phyloP scores from a whole-genome alignment of 2,113 vertebrate species.

The Pluvianellus socialis region DNA sequence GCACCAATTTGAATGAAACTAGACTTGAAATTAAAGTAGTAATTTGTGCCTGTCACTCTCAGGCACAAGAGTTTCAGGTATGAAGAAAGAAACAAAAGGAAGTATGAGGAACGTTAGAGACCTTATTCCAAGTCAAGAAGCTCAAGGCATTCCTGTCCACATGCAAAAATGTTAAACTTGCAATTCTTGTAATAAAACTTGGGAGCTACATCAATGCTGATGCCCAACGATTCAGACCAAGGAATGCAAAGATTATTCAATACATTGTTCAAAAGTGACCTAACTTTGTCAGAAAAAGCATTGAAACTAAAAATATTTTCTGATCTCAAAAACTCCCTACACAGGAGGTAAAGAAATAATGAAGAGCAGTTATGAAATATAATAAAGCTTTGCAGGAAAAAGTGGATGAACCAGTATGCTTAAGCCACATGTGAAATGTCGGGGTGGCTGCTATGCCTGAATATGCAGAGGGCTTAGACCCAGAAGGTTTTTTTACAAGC shows the following conservation, averaged over 20 bases:
- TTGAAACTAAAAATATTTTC: neutral
- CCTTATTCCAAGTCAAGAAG: neutral
- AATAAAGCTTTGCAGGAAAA: neutral
- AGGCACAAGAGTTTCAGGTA: no score
- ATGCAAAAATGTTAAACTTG: neutral
- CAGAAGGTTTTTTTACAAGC: slow-evolving; percentile 33
- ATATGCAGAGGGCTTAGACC: neutral
- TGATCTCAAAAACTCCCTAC: neutral
- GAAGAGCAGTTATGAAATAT: neutral
- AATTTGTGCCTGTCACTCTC: neutral
- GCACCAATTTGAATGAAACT: neutral
- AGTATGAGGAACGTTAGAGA: neutral
- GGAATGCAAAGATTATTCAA: neutral
- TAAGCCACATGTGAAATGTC: neutral
- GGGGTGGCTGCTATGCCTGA: neutral
- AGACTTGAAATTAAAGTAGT: neutral
- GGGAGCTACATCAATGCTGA: neutral
- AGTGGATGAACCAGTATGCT: neutral
- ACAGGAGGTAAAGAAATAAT: neutral
- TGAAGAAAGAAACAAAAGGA: neutral
- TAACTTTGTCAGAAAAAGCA: neutral
- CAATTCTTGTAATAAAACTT: neutral
- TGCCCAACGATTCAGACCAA: neutral
- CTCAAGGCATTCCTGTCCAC: neutral
- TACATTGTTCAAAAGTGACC: neutral